Percentiles rank a stretch among this genome's conserved stretches.
These are phyloP conservation scores for Drosophila fulvimacula DNA, from an alignment of 2,888 invertebrate genomes.

Conservation along the genomic window DNA sequence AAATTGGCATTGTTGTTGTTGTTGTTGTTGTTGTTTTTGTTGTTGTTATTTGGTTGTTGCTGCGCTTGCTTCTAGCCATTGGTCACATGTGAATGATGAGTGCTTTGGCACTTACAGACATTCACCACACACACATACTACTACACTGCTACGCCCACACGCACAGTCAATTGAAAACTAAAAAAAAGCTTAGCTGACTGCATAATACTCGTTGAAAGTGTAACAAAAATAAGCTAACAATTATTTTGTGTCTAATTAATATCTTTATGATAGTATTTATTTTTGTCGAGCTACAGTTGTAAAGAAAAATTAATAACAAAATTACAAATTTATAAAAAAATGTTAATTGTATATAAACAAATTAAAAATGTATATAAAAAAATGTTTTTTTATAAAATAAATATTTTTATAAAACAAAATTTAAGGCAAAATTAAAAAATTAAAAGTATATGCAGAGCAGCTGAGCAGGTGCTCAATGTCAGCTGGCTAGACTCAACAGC, in stretches of 20 bases:
- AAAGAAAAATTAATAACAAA: too few species aligned
- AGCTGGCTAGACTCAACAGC: not conserved
- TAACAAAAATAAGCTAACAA: not conserved
- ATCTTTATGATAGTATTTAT: too few species aligned
- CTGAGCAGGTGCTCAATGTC: not conserved
- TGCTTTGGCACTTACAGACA: conserved; percentile 29
- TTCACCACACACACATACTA: not conserved
- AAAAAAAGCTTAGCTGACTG: not conserved
- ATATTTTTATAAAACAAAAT: too few species aligned
- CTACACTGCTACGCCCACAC: conserved; percentile 3
- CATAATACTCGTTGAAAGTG: not conserved
- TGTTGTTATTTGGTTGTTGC: not conserved
- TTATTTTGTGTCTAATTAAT: too few species aligned
- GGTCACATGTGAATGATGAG: conserved; percentile 61
- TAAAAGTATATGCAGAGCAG: not conserved
- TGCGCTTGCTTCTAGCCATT: conserved; percentile 13
- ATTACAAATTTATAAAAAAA: too few species aligned
- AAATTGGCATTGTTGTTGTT: conserved; percentile 37
- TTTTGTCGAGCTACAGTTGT: too few species aligned
- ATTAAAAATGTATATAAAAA: too few species aligned
- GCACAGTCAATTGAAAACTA: conserved; percentile 55
- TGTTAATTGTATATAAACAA: too few species aligned
- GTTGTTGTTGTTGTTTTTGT: conserved; percentile 15
- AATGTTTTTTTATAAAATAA: too few species aligned
- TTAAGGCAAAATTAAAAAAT: too few species aligned